Base-by-base conservation (phyloP, 1,140 invertebrate genomes). In the Daktulosphaira vitifoliae region DNA sequence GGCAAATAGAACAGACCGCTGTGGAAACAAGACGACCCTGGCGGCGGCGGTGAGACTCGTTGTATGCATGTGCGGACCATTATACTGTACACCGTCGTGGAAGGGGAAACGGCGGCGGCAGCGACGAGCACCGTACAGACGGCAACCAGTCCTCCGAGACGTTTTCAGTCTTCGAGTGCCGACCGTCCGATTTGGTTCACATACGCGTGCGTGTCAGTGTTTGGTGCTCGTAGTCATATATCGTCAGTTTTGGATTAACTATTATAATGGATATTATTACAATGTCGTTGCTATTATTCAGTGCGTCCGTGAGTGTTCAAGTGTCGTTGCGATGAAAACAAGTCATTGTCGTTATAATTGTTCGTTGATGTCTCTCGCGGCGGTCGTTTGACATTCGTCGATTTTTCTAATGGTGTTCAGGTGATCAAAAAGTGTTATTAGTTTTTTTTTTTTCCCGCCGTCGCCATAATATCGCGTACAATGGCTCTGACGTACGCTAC, bases 131-230 rank as follows among this genome's bases (percentile, higher is more conserved):
- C 33, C n/a, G 38, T 22, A 23, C 54, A 39, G 23, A 22, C 53
- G 26, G 39, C 56, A 62, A 62, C 56, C 56, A 62, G 56, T 62
- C 56, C 56, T 62, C 56, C 39, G 39, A 62, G 39, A 23, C n/a
- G 13, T 42, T 2, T 15, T 62, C 56, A 62, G 56, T 62, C 56
- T 62, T 25, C 56, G 56, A 62, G 56, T 62, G 25, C 5, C 25
- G 13, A 23, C 56, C 56, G 56, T 5, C 6, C 42, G 56, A 15
- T 2, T 3, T 48, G 44, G 42, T 44, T 15, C 2, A 13, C 39
- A n/a, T 16, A 22, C 15, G 22, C 53, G 56, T 16, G 56, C 25
- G 42, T 16, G 56, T 25, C 38, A 18, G 20, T 46, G 26, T 29
- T 22, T 51, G 15, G 25, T 15, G 46, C 22, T 23, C 18, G 49